These are phyloP conservation scores for Plodia interpunctella DNA, from an alignment of 1,140 invertebrate species.

Conservation along the genomic window DNA sequence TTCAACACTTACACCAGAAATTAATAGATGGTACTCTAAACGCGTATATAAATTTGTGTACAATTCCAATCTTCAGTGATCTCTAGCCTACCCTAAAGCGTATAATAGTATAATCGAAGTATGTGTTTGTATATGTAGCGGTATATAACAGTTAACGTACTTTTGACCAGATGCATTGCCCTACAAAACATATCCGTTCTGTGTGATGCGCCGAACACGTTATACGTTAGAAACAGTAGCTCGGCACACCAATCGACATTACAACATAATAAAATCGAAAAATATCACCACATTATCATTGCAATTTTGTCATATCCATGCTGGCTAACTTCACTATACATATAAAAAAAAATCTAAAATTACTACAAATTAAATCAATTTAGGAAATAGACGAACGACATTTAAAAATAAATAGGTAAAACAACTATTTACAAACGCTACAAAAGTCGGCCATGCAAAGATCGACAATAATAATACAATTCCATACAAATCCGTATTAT, in stretches of 20 bases:
- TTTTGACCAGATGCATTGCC: constrained; percentile 54
- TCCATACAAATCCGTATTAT: constrained; percentile 56
- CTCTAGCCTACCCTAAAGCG: constrained; percentile 65
- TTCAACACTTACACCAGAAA: neutral
- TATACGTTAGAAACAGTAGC: neutral
- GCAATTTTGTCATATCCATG: constrained; percentile 47
- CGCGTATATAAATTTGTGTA: constrained; percentile 23
- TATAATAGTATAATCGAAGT: constrained; percentile 44
- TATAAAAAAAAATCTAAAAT: constrained; percentile 25
- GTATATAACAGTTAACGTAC: constrained; percentile 51
- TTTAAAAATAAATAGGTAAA: constrained; percentile 40
- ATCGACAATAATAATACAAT: constrained; percentile 54
- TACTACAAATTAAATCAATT: constrained; percentile 23
- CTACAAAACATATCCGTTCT: constrained; percentile 32
- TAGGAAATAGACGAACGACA: constrained; percentile 20
- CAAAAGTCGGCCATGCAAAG: constrained; percentile 28
- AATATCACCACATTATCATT: constrained; percentile 50
- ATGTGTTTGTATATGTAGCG: constrained; percentile 54
- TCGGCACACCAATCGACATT: constrained; percentile 25
- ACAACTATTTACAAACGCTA: constrained; percentile 48
- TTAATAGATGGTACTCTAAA: neutral
- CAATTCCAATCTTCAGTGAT: constrained; percentile 36
- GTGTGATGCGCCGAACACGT: neutral
- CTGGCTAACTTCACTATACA: constrained; percentile 17
- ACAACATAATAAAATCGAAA: constrained; percentile 39